Base-by-base conservation (phyloP, 2,113 vertebrate species). In the Prunella fulvescens region DNA sequence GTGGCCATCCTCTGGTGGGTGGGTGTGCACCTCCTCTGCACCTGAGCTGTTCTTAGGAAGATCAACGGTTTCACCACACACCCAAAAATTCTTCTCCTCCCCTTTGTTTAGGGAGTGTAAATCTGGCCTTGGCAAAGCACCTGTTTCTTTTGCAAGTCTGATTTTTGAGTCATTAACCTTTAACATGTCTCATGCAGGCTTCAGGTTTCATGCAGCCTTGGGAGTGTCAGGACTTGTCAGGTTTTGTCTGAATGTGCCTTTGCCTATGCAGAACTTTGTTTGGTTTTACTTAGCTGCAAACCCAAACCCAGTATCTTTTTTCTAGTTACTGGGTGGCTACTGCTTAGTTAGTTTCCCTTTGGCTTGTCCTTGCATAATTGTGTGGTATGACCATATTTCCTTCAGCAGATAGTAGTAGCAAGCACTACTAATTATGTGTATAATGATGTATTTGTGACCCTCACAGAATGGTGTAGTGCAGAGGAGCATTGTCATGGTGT, bases 401-500 rank as follows among this genome's bases (percentile, higher is more conserved):
- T 90, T 77, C 37, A 77, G 23, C 24, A 69, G 35, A 16, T 5
- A 16, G 9, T 57, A 25, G 48, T 12, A 83, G 12, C 12, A n/a
- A 65, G 31, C 37, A 31, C 11, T 77, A 31, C 11, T 77, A 81
- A 14, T 17, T 66, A 2, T 50, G 15, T 29, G 14, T 48, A 31
- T 28, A 17, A 9, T 35, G 64, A 50, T 4, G 1, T 22, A 19
- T 50, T 62, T 88, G 53, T 69, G 80, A 51, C 16, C 8, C 29
- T 67, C 10, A 15, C 2, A 53, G 37, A 28, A 51, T 2, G 5
- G 26, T 15, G 10, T 3, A 19, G 37, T 20, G 15, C 39, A n/a
- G 51, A 62, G 35, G 62, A 71, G 50, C 11, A 12, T 26, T 0
- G 0, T 14, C 3, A 7, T 1, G 1, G 29, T 67, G 72, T 72